Evolutionary conservation across 2,113 vertebrate genomes (phyloP).

Genomic region (Dipodomys merriami): DNA sequence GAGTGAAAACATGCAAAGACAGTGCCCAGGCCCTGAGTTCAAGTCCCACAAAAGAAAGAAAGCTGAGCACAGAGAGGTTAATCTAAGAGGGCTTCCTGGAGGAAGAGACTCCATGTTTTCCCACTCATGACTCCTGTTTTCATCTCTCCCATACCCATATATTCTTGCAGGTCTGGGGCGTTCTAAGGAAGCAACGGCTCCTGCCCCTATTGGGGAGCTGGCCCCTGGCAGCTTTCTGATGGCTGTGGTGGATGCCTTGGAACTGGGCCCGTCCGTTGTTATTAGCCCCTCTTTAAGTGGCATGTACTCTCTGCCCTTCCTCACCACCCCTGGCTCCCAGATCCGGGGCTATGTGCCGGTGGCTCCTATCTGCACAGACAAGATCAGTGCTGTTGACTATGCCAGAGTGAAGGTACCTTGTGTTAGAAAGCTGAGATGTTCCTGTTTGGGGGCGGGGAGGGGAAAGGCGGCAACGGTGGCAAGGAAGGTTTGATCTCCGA

Average conservation of each 20-base stretch:
- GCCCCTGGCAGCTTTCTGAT: conserved; percentile 90
- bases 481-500: not conserved
- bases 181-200: conserved; percentile 90
- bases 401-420: conserved; percentile 88
- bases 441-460: not conserved
- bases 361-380: conserved; percentile 97
- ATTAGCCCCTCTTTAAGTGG: conserved; percentile 97
- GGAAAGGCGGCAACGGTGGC: not conserved
- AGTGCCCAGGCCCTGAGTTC: too few relatives aligned
- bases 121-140: not conserved
- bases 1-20: too few relatives aligned
- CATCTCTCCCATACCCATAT: not conserved
- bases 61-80: not conserved
- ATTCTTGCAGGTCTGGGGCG: conserved; percentile 89
- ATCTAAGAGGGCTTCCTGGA: conserved; percentile 13
- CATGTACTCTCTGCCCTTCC: conserved; percentile 97
- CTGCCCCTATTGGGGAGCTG: conserved; percentile 87
- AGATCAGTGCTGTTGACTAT: conserved; percentile 90
- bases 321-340: conserved; percentile 88
- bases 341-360: conserved; percentile 93
- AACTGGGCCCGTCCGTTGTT: conserved; percentile 89
- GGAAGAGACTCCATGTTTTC: not conserved
- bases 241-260: conserved; percentile 88
- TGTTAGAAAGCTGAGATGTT: not conserved
- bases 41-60: not conserved